phyloP scores from a whole-genome alignment of 2,888 invertebrate genomes.

The Lissonota sp. region DNA sequence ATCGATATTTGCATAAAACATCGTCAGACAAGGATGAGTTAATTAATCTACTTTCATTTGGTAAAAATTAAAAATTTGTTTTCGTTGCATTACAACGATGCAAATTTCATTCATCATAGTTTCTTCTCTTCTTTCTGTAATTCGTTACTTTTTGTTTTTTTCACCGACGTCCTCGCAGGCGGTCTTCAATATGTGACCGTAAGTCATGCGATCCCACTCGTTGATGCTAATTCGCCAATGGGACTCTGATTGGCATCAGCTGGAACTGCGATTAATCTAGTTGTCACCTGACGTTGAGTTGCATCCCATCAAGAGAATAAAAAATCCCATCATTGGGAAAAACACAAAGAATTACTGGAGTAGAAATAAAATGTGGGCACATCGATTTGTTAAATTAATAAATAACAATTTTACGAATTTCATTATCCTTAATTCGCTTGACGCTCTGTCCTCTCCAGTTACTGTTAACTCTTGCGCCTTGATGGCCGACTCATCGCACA shows the following conservation, averaged over 20 bases:
- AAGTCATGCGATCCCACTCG: slow-evolving; percentile 89
- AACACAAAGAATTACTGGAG: background rate
- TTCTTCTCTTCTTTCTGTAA: too few species aligned
- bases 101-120: too few species aligned
- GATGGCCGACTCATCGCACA: slow-evolving; percentile 87
- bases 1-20: too few species aligned
- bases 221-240: slow-evolving; percentile 79
- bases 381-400: background rate
- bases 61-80: too few species aligned
- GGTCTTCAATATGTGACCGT: slow-evolving; percentile 86
- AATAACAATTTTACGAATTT: background rate
- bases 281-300: slow-evolving; percentile 70
- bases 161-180: slow-evolving; percentile 74
- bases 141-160: slow-evolving; percentile 85
- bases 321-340: background rate
- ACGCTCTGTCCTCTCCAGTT: slow-evolving; percentile 79
- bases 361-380: too few species aligned
- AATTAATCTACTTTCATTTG: too few species aligned
- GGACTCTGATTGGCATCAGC: slow-evolving; percentile 87
- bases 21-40: too few species aligned
- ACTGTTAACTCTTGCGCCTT: slow-evolving; percentile 87
- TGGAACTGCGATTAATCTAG: slow-evolving; percentile 78
- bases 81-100: too few species aligned
- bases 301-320: background rate
- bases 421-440: slow-evolving; percentile 88